These are phyloP conservation scores for Podiceps cristatus DNA, from an alignment of 2,113 vertebrate genomes.

Conservation along the genomic window DNA sequence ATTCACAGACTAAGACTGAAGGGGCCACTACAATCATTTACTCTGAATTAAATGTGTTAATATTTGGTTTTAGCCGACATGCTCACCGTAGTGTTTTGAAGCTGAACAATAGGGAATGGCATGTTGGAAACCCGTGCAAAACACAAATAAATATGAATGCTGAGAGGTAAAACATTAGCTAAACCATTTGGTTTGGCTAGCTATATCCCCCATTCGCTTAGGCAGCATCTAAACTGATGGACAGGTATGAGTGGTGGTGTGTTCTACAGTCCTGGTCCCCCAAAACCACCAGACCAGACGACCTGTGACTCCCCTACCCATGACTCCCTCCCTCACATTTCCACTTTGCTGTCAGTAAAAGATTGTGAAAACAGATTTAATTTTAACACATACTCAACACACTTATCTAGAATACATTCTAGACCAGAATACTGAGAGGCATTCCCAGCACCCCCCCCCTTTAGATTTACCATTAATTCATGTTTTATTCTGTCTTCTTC, in stretches of 20 bases:
- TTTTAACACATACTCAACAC: not conserved
- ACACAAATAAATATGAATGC: not conserved
- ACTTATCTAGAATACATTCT: not conserved
- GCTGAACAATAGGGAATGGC: not conserved
- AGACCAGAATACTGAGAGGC: not conserved
- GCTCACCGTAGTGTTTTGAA: not conserved
- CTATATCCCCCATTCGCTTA: not conserved
- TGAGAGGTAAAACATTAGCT: not conserved
- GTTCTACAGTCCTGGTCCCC: not conserved
- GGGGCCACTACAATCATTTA: not conserved
- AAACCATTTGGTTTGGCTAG: not conserved
- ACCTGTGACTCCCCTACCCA: not conserved
- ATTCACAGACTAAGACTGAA: not conserved
- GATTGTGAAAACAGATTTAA: not conserved
- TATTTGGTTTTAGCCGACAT: not conserved
- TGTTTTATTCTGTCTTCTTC: not conserved
- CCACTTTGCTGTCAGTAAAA: not conserved
- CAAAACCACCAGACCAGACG: not conserved
- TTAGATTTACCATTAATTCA: not conserved
- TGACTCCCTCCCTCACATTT: not conserved
- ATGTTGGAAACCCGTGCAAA: not conserved
- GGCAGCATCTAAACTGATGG: not conserved
- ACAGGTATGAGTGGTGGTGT: not conserved
- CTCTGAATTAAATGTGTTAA: not conserved
- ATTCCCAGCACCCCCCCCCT: not conserved